phyloP scores from a whole-genome alignment of 2,113 vertebrate species.

The Cygnus atratus region DNA sequence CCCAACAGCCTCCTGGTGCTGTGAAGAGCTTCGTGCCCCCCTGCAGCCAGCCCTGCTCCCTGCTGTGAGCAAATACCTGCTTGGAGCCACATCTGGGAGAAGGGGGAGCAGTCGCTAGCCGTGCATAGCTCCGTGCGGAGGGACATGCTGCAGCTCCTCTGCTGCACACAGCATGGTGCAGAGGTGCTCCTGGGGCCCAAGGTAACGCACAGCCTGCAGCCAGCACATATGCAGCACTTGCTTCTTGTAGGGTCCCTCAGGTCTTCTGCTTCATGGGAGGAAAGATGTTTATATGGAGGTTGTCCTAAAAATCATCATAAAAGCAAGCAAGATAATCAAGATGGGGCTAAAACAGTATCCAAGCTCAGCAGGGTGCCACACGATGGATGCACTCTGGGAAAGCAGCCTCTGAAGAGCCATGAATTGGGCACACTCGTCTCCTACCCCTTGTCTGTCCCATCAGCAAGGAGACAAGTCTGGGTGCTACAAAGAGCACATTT shows the following conservation, averaged over 20 bases:
- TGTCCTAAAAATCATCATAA: neutral
- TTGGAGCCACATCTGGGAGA: neutral
- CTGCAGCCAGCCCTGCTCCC: neutral
- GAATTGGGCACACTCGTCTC: neutral
- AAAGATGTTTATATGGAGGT: neutral
- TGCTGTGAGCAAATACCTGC: neutral
- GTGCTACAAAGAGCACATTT: neutral
- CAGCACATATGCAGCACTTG: neutral
- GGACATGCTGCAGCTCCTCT: neutral
- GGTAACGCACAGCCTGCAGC: neutral
- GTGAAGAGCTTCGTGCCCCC: neutral
- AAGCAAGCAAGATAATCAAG: neutral
- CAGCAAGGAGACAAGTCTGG: neutral
- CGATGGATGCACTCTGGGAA: neutral
- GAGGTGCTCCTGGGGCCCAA: rapidly evolving
- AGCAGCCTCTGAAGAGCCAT: neutral
- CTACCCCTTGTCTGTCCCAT: neutral
- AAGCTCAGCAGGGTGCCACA: neutral
- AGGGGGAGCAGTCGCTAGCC: neutral
- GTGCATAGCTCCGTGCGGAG: neutral
- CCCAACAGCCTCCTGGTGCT: neutral
- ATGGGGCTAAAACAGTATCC: neutral
- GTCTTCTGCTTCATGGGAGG: neutral
- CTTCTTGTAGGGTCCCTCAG: neutral
- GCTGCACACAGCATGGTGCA: neutral